Conservation (phyloP, 2,113 vertebrate species). For the Tor tambroides region DNA sequence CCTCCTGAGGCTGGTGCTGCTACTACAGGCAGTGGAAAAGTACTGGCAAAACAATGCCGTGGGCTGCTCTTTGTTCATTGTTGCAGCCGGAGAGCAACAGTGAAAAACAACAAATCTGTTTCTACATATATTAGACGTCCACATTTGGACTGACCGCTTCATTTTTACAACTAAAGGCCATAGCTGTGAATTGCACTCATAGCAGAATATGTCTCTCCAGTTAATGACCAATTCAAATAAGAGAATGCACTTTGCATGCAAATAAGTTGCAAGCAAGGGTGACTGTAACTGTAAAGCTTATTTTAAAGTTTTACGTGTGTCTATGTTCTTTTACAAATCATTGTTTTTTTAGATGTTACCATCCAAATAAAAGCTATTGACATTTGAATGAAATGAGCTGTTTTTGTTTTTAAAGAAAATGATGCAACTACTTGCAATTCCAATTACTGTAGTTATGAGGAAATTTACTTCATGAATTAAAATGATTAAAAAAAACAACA, state of each 20-base stretch:
- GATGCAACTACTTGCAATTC: background rate
- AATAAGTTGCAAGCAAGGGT: background rate
- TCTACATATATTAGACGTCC: slow-evolving; percentile 21
- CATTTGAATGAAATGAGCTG: background rate
- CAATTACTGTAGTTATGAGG: background rate
- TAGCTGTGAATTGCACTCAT: background rate
- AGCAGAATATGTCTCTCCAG: background rate
- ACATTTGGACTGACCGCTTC: background rate
- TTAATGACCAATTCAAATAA: background rate
- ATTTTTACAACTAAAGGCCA: background rate
- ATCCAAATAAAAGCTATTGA: background rate
- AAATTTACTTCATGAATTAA: background rate
- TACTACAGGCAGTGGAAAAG: slow-evolving; percentile 75
- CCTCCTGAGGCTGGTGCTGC: slow-evolving; percentile 65
- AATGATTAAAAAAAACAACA: background rate
- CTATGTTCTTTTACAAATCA: background rate
- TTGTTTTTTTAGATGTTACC: no score
- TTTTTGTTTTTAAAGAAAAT: background rate
- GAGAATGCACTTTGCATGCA: background rate
- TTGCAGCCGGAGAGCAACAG: slow-evolving; percentile 62
- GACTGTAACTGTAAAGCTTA: background rate
- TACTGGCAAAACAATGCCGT: slow-evolving; percentile 67
- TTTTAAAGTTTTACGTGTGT: background rate
- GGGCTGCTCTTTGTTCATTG: slow-evolving; percentile 76
- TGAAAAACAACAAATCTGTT: slow-evolving; percentile 47